Evolutionary conservation across 2,888 invertebrate genomes (phyloP).

Genomic region (Dynastes hyllus): DNA sequence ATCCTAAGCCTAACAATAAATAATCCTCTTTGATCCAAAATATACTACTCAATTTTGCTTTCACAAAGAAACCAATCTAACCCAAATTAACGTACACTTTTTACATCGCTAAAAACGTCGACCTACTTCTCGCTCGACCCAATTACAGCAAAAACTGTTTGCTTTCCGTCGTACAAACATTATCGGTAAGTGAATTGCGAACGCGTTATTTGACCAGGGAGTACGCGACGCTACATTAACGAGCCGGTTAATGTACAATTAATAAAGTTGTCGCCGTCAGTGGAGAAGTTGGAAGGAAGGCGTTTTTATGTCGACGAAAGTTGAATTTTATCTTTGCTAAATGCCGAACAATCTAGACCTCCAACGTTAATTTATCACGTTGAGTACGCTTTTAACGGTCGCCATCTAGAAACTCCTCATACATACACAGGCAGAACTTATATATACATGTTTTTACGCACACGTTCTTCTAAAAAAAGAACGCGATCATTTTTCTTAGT

Average conservation of each 20-base stretch:
- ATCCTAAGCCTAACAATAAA: no score
- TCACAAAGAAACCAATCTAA: no score
- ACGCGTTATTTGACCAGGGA: constrained; percentile 7
- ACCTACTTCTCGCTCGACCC: background rate
- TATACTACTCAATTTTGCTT: no score
- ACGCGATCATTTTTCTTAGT: constrained; percentile 51
- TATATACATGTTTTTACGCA: constrained; percentile 12
- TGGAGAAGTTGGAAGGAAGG: background rate
- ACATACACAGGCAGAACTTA: background rate
- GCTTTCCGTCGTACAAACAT: background rate
- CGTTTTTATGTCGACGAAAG: constrained; percentile 34
- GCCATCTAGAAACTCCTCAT: background rate
- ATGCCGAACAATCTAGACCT: constrained; percentile 47
- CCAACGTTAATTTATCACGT: constrained; percentile 51
- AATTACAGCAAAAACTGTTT: constrained; percentile 15
- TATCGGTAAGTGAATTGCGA: constrained; percentile 19
- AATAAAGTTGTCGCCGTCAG: constrained; percentile 38
- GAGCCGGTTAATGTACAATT: constrained; percentile 33
- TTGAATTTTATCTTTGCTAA: constrained; percentile 48
- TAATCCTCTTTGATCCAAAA: no score
- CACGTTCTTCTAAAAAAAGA: background rate
- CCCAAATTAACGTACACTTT: background rate
- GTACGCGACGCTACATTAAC: constrained; percentile 9
- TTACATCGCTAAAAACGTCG: background rate
- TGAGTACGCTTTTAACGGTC: constrained; percentile 49